phyloP scores from a whole-genome alignment of 2,113 vertebrate species.

The Baryphthengus martii region DNA sequence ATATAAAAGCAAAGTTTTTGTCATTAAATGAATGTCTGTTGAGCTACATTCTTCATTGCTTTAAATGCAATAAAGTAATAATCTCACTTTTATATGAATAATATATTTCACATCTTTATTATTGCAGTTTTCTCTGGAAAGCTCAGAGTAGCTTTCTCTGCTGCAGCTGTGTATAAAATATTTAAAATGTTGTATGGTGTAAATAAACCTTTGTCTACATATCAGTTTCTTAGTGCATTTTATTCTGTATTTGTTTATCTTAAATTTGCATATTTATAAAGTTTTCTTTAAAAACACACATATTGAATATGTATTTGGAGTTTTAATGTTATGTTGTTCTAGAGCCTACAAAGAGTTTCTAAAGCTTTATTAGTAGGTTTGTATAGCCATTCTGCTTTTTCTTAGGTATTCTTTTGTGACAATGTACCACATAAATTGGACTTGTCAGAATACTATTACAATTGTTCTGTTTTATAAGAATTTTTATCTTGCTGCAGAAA shows the following conservation, averaged over 20 bases:
- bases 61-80: slow-evolving; percentile 99
- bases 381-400: slow-evolving; percentile 56
- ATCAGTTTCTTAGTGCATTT: slow-evolving; percentile 97
- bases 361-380: slow-evolving; percentile 60
- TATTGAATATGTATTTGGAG: slow-evolving; percentile 59
- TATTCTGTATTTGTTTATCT: slow-evolving; percentile 84
- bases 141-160: slow-evolving; percentile 96
- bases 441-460: slow-evolving; percentile 37
- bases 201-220: slow-evolving; percentile 99
- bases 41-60: slow-evolving; percentile 99
- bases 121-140: slow-evolving; percentile 99
- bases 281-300: slow-evolving; percentile 59
- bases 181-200: slow-evolving; percentile 99
- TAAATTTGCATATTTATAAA: slow-evolving; percentile 75
- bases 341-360: slow-evolving; percentile 60
- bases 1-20: slow-evolving; percentile 99
- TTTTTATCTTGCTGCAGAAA: slow-evolving; percentile 25
- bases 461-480: slow-evolving; percentile 22
- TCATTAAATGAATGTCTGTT: slow-evolving; percentile 99
- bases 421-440: slow-evolving; percentile 42
- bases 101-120: slow-evolving; percentile 99
- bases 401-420: slow-evolving; percentile 33
- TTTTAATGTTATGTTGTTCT: slow-evolving; percentile 59
- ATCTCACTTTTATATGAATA: slow-evolving; percentile 99
- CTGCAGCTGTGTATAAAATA: slow-evolving; percentile 99